These are phyloP conservation scores for Meriones unguiculatus DNA, from an alignment of 2,113 vertebrate species.

Conservation along the genomic window DNA sequence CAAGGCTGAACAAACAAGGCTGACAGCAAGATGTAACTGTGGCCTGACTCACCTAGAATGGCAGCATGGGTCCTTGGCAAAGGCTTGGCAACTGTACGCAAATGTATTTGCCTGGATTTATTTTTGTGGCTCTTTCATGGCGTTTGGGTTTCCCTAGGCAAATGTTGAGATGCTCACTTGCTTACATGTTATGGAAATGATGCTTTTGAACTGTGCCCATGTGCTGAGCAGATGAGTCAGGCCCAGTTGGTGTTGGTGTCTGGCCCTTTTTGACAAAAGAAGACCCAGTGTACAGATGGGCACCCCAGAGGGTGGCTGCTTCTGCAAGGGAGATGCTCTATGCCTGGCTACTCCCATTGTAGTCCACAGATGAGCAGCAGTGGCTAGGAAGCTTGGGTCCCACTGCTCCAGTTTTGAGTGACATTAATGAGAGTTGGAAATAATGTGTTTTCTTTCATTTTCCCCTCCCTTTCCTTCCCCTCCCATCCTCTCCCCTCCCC, in stretches of 20 bases:
- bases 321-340: neutral
- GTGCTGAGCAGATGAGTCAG: neutral
- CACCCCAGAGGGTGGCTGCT: fast-evolving
- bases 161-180: neutral
- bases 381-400: no score
- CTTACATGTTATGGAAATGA: neutral
- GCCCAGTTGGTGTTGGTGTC: fast-evolving
- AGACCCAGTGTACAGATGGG: neutral
- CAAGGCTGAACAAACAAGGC: neutral
- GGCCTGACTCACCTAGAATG: neutral
- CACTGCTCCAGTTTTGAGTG: neutral
- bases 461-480: neutral
- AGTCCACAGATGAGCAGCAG: neutral
- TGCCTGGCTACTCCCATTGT: neutral
- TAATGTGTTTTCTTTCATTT: neutral
- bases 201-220: neutral
- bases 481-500: no score
- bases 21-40: neutral
- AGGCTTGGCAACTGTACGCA: neutral
- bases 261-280: neutral
- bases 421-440: neutral
- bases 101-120: constrained; percentile 9
- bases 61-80: neutral
- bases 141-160: constrained; percentile 55
- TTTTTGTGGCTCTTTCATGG: neutral